Base-by-base conservation (phyloP, 2,888 invertebrate species). In the Endotricha flammealis region DNA sequence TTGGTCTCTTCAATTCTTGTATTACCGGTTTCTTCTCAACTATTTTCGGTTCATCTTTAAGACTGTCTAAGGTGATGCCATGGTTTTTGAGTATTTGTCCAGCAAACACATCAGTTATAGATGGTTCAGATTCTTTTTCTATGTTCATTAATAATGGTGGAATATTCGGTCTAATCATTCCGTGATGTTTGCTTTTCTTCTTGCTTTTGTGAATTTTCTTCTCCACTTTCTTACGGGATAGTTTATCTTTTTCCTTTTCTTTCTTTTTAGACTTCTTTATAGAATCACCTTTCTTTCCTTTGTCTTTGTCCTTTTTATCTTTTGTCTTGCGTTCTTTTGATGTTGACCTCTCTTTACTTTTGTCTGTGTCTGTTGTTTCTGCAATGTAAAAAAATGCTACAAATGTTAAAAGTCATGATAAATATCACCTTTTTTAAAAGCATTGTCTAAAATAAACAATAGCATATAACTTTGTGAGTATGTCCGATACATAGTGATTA, bases 61-160 rank as follows among this genome's bases (percentile, higher is more conserved):
- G 49, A 10, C 52, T 46, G 4, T 79, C 79, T 23, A 80, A 33
- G 9, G 58, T 64, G 11, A 85, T 74, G 0, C 87, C 87, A 59
- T 87, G 87, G 41, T 81, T 81, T 42, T 87, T 87, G 12, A 90
- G 64, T 32, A 90, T 85, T 48, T 90, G 90, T n/a, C 89, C 90
- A 5, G 90, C 90, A 62, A 90, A 90, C 0, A 90, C 88, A 64
- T 90, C 90, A 1, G 90, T 90, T 20, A 90, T 90, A 7, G 90
- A 90, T 2, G 86, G 85, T 35, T 88, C 83, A 2, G 86, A 79
- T 36, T 77, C 73, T 42, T 85, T 87, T 39, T 82, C 82, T 41
- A 82, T 80, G 39, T 83, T 85, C 82, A 85, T 85, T 0, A 85
- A 62, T 20, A 87, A 51, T 0, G 85, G 87, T 11, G 87, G 87